Evolutionary conservation across 2,113 vertebrate species (phyloP).

Genomic region (Aix galericulata): DNA sequence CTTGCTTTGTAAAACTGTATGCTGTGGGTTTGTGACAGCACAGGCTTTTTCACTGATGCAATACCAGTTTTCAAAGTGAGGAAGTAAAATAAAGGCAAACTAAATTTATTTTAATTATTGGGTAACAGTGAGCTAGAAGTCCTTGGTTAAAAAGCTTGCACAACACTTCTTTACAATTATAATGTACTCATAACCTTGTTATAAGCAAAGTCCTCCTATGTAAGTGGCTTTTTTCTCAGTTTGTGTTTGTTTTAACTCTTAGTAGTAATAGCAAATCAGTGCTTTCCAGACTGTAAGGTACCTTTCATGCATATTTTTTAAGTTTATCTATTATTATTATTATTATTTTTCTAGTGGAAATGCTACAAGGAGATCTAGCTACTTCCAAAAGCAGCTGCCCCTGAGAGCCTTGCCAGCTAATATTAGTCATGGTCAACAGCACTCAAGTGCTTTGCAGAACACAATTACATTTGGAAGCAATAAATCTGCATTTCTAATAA

Average conservation of each 20-base stretch:
- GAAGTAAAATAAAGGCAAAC: background rate
- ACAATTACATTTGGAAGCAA: conserved; percentile 39
- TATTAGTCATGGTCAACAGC: conserved; percentile 43
- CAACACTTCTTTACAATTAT: background rate
- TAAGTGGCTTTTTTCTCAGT: background rate
- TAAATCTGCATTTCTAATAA: conserved; percentile 56
- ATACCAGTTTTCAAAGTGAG: background rate
- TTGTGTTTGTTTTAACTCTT: background rate
- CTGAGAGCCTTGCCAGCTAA: conserved; percentile 2
- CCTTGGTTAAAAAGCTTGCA: background rate
- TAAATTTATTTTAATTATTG: background rate
- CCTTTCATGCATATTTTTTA: background rate
- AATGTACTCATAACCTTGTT: background rate
- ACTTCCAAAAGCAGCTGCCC: background rate
- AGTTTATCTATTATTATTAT: background rate
- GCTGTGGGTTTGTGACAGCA: background rate
- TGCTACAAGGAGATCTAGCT: background rate
- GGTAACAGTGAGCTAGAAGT: background rate
- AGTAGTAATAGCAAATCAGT: background rate
- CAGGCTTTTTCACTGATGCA: background rate
- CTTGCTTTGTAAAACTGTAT: background rate
- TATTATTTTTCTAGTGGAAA: background rate
- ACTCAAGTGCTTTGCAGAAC: background rate
- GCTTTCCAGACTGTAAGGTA: background rate
- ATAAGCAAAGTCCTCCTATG: background rate